These are phyloP conservation scores for Lophius americanus DNA, from an alignment of 2,797 vertebrate genomes.

Conservation along the genomic window DNA sequence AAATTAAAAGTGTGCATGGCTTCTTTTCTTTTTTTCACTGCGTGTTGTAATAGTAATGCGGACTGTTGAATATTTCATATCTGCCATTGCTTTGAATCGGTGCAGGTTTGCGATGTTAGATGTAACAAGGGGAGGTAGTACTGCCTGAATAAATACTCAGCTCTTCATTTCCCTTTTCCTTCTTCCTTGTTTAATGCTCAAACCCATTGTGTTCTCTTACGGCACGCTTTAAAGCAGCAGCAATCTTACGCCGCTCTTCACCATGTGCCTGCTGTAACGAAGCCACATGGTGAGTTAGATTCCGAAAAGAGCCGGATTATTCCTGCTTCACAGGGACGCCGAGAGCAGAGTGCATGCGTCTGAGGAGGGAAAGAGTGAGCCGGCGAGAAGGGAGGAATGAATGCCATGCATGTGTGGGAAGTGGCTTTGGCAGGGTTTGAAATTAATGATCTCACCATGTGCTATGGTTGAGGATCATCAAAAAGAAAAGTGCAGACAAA, in stretches of 20 bases:
- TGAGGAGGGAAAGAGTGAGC: slow-evolving; percentile 32
- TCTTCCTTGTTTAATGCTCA: slow-evolving; percentile 38
- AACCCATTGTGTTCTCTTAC: slow-evolving; percentile 43
- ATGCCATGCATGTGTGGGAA: slow-evolving; percentile 81
- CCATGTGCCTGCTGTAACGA: slow-evolving; percentile 61
- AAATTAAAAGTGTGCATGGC: slow-evolving; percentile 67
- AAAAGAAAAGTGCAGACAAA: slow-evolving; percentile 80
- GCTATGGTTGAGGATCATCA: slow-evolving; percentile 78
- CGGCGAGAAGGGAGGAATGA: slow-evolving; percentile 62
- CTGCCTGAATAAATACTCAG: slow-evolving; percentile 62
- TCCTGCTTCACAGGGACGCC: slow-evolving; percentile 31
- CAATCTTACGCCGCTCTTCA: slow-evolving; percentile 42
- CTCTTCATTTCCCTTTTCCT: slow-evolving; percentile 20
- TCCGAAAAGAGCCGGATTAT: slow-evolving; percentile 67
- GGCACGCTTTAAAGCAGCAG: slow-evolving; percentile 37
- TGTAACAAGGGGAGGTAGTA: slow-evolving; percentile 63
- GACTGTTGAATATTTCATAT: slow-evolving; percentile 79
- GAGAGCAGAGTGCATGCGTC: slow-evolving; percentile 30
- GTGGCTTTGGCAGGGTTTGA: slow-evolving; percentile 79
- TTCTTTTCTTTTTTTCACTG: slow-evolving; percentile 25
- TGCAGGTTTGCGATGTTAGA: slow-evolving; percentile 65
- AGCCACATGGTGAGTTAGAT: slow-evolving; percentile 70
- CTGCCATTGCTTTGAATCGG: slow-evolving; percentile 73
- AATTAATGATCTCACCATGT: slow-evolving; percentile 86
- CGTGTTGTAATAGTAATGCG: slow-evolving; percentile 73